A percentile compares a stretch with the other conserved stretches of the same genome.
Evolutionary conservation across 2,888 invertebrate genomes (phyloP).

Genomic region (Tenthredo notha): DNA sequence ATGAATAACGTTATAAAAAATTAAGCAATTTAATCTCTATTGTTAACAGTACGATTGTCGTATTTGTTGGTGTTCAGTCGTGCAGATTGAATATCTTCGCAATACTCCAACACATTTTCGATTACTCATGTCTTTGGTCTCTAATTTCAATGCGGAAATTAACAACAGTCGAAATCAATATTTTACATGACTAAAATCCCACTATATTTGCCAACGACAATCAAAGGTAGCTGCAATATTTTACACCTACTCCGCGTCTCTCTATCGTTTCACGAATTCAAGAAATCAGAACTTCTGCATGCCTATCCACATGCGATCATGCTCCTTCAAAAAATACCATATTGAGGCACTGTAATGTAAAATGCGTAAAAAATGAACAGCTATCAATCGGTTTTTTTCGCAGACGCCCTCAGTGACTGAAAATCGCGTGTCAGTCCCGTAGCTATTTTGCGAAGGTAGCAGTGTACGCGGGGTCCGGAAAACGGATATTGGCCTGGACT

Average conservation of each 20-base stretch:
- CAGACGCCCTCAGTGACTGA: background rate
- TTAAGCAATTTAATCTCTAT: conserved; percentile 35
- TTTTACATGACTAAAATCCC: background rate
- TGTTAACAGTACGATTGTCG: background rate
- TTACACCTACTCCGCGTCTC: background rate
- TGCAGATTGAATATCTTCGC: conserved; percentile 22
- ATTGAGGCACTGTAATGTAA: background rate
- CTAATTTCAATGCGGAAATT: background rate
- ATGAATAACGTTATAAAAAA: conserved; percentile 14
- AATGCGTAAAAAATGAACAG: background rate
- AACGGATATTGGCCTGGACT: conserved; percentile 43
- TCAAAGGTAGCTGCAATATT: background rate
- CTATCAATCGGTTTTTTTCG: background rate
- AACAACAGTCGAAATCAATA: background rate
- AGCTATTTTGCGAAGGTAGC: background rate
- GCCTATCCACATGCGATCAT: background rate
- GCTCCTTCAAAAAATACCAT: background rate
- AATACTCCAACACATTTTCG: background rate
- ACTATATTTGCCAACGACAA: background rate
- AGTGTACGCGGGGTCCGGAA: conserved; percentile 13
- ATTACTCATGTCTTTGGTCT: background rate
- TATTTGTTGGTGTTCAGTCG: background rate
- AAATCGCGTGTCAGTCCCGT: conserved; percentile 25
- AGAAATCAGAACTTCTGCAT: background rate
- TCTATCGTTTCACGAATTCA: background rate